Conservation (phyloP, 2,113 vertebrate species). For the Dromaius novaehollandiae region DNA sequence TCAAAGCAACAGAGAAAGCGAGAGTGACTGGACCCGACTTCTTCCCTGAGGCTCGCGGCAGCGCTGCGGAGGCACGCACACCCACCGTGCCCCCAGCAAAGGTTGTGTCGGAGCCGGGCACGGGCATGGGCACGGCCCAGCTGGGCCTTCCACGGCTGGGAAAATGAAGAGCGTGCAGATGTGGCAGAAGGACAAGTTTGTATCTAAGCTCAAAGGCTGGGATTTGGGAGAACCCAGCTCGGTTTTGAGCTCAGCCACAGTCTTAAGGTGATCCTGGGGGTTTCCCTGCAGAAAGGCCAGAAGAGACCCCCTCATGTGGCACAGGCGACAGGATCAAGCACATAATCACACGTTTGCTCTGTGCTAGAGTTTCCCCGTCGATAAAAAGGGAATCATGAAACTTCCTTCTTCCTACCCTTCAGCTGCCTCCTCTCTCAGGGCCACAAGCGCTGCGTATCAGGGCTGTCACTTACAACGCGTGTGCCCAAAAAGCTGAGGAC, state of each 20-base stretch:
- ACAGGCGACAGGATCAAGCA: not conserved
- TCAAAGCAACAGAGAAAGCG: not conserved
- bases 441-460: not conserved
- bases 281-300: not conserved
- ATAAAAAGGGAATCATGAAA: not conserved
- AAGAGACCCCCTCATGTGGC: not conserved
- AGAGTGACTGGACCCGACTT: accelerated
- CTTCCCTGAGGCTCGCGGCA: not conserved
- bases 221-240: not conserved
- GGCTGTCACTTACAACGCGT: accelerated
- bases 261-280: not conserved
- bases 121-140: accelerated
- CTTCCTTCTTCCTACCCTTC: not conserved
- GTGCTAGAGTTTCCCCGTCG: not conserved
- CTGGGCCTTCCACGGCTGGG: not conserved
- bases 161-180: not conserved
- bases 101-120: not conserved
- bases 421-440: not conserved
- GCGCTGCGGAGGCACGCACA: not conserved
- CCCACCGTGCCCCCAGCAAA: not conserved
- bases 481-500: not conserved
- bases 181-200: not conserved
- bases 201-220: not conserved
- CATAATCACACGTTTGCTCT: accelerated
- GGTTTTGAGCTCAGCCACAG: not conserved